Evolutionary conservation across 2,888 invertebrate species (phyloP), one percentile per base, ranked within the genome.

Genomic region (Argyresthia albistria): DNA sequence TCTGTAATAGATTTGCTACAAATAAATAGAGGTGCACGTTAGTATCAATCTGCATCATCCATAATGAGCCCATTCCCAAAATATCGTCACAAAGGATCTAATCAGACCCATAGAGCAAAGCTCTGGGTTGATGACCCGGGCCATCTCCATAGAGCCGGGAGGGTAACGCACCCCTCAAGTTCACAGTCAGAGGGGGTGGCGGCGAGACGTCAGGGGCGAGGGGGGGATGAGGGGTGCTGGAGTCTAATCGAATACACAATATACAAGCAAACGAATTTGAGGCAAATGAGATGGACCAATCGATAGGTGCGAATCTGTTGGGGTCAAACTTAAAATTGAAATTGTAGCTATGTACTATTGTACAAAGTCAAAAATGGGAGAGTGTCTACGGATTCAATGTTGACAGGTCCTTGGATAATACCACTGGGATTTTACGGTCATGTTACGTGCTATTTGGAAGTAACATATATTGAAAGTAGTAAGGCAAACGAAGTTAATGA

Each of bases 81-180:
- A 11, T 42, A 42, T 1, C 10, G 42, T 12, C 10, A 39, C 39
- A 48, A 48, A 37, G 48, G 48, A 48, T 48, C 37, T 37, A 50
- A 50, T 42, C 42, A 50, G 43, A 8, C 35, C 4, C 10, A 25
- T 37, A 16, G 10, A 15, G 25, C 11, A 50, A 50, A 50, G 42
- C n/a, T 43, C n/a, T 42, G 43, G 51, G 49, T 50, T 51, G 49
- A 52, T 48, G 54, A 45, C 49, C 37, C 46, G 56, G 53, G 51
- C 52, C 51, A 56, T 52, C 55, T 58, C 53, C 54, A 55, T 56
- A 57, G 54, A 58, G 12, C 48, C 53, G n/a, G 60, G 73, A 77
- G 86, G 86, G 83, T 86, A 81, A 75, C 75, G 79, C 82, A 81
- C 84, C 86, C 86, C 73, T 79, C 82, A 80, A 82, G 80, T 79